Conservation (phyloP, 1,140 invertebrate genomes). For the Solenopsis fugax region DNA sequence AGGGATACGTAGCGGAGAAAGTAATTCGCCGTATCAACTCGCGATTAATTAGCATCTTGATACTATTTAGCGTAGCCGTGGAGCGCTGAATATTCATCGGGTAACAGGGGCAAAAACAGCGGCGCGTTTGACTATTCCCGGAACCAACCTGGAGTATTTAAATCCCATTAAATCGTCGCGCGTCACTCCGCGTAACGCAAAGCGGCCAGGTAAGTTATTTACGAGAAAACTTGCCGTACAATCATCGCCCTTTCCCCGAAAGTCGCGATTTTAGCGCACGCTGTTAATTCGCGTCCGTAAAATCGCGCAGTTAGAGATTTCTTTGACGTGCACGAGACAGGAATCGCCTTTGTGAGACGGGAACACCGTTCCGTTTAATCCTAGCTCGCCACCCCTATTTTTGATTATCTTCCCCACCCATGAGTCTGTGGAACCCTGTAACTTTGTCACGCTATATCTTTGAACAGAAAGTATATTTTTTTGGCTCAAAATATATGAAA, state of each 20-base stretch:
- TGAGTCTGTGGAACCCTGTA: too few species aligned
- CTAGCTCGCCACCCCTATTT: too few species aligned
- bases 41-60: conserved; percentile 71
- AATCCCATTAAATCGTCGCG: conserved; percentile 58
- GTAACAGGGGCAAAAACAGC: conserved; percentile 45
- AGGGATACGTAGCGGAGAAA: conserved; percentile 27
- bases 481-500: too few species aligned
- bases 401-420: too few species aligned
- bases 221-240: conserved; percentile 17
- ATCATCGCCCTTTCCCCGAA: neutral
- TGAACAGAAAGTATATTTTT: too few species aligned
- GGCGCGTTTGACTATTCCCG: conserved; percentile 38
- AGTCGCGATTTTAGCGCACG: conserved; percentile 12
- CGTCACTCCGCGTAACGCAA: conserved; percentile 15
- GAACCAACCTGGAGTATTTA: conserved; percentile 41
- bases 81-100: conserved; percentile 49
- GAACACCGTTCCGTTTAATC: neutral
- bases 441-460: too few species aligned
- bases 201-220: conserved; percentile 43
- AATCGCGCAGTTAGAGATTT: neutral
- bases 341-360: neutral
- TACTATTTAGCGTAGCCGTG: conserved; percentile 50
- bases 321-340: neutral
- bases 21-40: conserved; percentile 57
- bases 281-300: conserved; percentile 17